These are phyloP conservation scores for Corythornis cristatus DNA, from an alignment of 2,113 vertebrate genomes.

Conservation along the genomic window DNA sequence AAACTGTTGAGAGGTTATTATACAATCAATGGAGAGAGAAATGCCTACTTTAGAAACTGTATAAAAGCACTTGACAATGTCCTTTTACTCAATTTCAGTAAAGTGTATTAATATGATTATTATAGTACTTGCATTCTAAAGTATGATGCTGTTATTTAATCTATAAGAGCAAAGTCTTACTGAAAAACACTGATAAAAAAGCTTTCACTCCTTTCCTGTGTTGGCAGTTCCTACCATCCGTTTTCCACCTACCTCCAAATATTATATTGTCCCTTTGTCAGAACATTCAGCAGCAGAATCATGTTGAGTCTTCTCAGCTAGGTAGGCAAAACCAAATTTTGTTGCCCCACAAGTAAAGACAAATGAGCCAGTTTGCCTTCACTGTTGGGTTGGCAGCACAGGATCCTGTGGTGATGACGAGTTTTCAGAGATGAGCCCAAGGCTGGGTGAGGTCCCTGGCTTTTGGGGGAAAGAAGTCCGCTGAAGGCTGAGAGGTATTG, in stretches of 20 bases:
- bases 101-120: neutral
- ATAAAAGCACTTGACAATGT: neutral
- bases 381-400: neutral
- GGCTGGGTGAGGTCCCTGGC: neutral
- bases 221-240: neutral
- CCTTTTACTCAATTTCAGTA: neutral
- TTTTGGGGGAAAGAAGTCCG: neutral
- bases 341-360: neutral
- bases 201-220: neutral
- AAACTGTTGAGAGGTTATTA: neutral
- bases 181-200: neutral
- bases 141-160: neutral
- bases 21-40: constrained; percentile 1
- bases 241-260: neutral
- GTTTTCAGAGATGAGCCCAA: neutral
- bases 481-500: neutral
- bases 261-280: neutral
- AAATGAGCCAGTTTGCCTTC: neutral
- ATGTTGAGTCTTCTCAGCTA: neutral
- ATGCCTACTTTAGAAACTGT: neutral
- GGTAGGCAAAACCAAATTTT: neutral
- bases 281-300: neutral
- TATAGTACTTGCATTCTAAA: neutral
- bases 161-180: neutral
- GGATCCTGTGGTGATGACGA: neutral